Conservation (phyloP, 2,888 invertebrate species). For the Spialia ferax region DNA sequence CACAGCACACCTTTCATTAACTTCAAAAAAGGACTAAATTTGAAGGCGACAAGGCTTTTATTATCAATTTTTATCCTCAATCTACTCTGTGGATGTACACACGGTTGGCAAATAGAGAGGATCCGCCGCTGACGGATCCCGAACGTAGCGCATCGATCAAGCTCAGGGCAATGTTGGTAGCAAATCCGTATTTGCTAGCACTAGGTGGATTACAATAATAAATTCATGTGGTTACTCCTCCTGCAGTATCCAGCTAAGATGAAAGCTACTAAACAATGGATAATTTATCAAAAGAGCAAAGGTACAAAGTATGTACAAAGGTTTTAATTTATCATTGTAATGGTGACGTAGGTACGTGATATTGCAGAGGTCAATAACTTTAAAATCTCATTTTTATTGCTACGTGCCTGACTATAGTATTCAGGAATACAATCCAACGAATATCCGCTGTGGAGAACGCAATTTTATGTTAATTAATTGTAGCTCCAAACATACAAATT, state of each 20-base stretch:
- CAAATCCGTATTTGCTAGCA: conserved; percentile 25
- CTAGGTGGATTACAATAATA: conserved; percentile 2
- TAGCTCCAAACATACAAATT: conserved; percentile 21
- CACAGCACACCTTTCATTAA: too few species aligned
- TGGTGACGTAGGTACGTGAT: too few species aligned
- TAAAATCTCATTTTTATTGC: not conserved
- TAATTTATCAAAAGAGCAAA: too few species aligned
- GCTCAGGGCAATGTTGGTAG: conserved; percentile 15
- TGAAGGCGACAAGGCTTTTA: not conserved
- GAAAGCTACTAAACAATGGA: too few species aligned
- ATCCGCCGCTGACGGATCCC: conserved; percentile 58
- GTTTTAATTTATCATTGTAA: too few species aligned
- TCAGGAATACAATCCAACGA: not conserved
- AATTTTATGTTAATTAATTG: conserved; percentile 25
- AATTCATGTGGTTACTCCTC: not conserved
- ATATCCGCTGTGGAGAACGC: not conserved
- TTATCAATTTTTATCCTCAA: not conserved
- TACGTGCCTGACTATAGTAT: not conserved
- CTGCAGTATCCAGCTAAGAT: not conserved
- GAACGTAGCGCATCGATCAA: conserved; percentile 62
- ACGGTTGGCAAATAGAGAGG: conserved; percentile 38
- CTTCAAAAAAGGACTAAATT: not conserved
- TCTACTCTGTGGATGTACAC: not conserved
- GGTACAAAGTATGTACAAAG: too few species aligned
- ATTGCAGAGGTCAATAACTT: not conserved